A percentile compares a stretch with the other conserved stretches of the same genome.
These are phyloP conservation scores for Magallana ariakensis DNA, from an alignment of 1,140 invertebrate species.

Conservation along the genomic window DNA sequence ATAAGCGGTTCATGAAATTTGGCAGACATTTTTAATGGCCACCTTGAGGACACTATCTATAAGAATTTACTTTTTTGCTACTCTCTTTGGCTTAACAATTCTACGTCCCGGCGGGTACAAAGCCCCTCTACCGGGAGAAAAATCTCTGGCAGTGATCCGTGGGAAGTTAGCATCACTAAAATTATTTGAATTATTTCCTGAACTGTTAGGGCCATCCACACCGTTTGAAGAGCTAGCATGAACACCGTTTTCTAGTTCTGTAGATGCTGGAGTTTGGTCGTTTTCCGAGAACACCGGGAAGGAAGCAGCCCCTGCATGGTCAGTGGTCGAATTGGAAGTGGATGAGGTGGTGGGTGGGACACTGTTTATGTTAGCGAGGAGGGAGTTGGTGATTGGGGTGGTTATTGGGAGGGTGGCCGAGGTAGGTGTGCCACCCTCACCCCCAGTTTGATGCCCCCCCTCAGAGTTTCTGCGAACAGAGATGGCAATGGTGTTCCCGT, in stretches of 20 bases:
- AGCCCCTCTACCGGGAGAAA: conserved; percentile 40
- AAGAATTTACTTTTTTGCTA: background rate
- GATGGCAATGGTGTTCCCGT: background rate
- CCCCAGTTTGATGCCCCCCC: background rate
- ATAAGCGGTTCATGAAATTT: no score
- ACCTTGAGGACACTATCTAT: no score
- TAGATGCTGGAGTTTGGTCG: background rate
- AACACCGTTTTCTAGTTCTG: background rate
- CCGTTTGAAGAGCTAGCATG: background rate
- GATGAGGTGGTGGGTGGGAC: conserved; percentile 10
- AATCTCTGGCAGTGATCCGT: conserved; percentile 48
- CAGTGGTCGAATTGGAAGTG: background rate
- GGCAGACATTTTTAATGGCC: no score
- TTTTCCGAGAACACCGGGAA: background rate
- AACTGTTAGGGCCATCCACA: background rate
- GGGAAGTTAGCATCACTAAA: conserved; percentile 51
- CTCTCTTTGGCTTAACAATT: conserved; percentile 26
- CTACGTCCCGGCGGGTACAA: background rate
- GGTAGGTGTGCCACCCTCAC: background rate
- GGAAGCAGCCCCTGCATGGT: conserved; percentile 14
- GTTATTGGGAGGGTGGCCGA: conserved; percentile 41
- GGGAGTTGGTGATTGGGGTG: conserved; percentile 32
- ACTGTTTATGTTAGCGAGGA: conserved; percentile 35
- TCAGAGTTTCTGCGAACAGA: conserved; percentile 33
- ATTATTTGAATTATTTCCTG: background rate